These are phyloP conservation scores for Synergus japonicus DNA, from an alignment of 2,888 invertebrate genomes.

Conservation along the genomic window DNA sequence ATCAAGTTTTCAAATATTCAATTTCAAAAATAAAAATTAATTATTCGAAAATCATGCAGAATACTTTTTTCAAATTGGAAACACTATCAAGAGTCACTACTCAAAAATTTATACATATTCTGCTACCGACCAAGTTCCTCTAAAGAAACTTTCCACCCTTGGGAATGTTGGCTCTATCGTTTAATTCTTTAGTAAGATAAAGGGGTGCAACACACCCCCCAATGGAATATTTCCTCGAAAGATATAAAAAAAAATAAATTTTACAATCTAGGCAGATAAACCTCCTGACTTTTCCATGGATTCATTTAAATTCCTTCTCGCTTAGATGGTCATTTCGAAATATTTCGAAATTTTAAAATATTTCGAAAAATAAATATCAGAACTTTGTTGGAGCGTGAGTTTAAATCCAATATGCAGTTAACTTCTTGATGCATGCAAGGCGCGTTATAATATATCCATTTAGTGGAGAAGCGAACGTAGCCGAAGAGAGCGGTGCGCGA, in stretches of 20 bases:
- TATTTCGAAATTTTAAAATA: neutral
- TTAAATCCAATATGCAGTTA: constrained; percentile 66
- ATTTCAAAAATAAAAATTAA: neutral
- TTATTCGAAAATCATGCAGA: neutral
- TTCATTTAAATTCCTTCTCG: neutral
- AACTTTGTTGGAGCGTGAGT: constrained; percentile 24
- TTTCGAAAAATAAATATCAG: neutral
- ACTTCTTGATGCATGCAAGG: constrained; percentile 41
- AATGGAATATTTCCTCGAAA: constrained; percentile 43
- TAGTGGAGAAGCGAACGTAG: constrained; percentile 38
- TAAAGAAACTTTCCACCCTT: constrained; percentile 31
- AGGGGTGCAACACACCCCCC: constrained; percentile 30
- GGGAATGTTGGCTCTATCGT: constrained; percentile 31
- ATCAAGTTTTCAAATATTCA: too few relatives aligned
- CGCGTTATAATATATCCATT: constrained; percentile 61
- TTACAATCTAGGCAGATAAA: neutral
- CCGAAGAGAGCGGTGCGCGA: constrained; percentile 17
- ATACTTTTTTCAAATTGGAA: constrained; percentile 13
- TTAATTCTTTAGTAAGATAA: constrained; percentile 40
- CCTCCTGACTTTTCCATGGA: neutral
- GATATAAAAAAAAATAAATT: neutral
- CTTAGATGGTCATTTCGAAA: too few relatives aligned
- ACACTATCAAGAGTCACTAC: constrained; percentile 15
- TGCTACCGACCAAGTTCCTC: constrained; percentile 18
- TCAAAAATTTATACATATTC: constrained; percentile 29